phyloP scores from a whole-genome alignment of 2,113 vertebrate genomes.

The Haliaeetus leucogaster region DNA sequence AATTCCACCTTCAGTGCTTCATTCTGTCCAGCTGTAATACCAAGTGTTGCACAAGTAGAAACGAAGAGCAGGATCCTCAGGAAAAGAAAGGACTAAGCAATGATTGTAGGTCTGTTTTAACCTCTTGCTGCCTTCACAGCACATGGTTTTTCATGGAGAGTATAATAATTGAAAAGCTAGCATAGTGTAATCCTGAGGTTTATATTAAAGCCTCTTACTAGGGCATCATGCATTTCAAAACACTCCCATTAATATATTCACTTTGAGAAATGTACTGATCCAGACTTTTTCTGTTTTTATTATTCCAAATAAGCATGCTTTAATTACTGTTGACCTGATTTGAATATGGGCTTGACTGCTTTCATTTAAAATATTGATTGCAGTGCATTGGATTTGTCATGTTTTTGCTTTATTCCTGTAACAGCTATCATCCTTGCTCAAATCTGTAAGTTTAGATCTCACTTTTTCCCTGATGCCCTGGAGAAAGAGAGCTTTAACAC shows the following conservation, averaged over 20 bases:
- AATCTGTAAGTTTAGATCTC: background rate
- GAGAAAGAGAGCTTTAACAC: background rate
- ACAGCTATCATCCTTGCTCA: background rate
- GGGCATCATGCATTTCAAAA: background rate
- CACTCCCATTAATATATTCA: background rate
- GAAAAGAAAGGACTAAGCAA: background rate
- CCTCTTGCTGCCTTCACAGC: background rate
- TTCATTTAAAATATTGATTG: constrained; percentile 20
- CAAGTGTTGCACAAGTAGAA: background rate
- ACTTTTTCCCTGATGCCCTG: background rate
- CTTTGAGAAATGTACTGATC: background rate
- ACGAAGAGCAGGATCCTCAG: background rate
- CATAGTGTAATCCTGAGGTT: constrained; percentile 36
- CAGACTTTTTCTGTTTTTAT: background rate
- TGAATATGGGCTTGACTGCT: background rate
- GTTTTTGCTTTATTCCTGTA: background rate
- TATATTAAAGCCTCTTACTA: constrained; percentile 46
- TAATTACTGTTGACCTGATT: constrained; percentile 45
- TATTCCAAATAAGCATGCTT: background rate
- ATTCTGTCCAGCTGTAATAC: background rate
- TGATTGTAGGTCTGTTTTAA: background rate
- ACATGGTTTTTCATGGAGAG: background rate
- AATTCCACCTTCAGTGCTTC: background rate
- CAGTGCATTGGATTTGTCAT: background rate
- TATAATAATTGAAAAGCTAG: constrained; percentile 3